Percentiles rank a stretch among this genome's conserved stretches.
Evolutionary conservation across 2,888 invertebrate species (phyloP).

Genomic region (Himalopsyche tibetana): DNA sequence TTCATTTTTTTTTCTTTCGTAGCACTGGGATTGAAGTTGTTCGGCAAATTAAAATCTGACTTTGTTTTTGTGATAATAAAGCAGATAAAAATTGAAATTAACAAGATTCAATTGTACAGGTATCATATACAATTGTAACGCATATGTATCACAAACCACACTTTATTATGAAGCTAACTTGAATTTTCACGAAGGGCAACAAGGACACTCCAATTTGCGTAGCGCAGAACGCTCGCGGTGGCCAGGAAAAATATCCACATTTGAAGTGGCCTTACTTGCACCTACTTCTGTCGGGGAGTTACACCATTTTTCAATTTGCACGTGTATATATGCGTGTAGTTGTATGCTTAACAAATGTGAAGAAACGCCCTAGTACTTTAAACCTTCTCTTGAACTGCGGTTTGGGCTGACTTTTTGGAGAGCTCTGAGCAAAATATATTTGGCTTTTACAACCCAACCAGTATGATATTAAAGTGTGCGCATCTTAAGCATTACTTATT

Average conservation of each 20-base stretch:
- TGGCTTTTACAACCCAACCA: neutral
- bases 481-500: neutral
- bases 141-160: neutral
- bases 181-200: conserved; percentile 49
- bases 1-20: too few species aligned
- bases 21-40: too few species aligned
- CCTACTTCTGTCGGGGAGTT: conserved; percentile 19
- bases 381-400: conserved; percentile 2
- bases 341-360: conserved; percentile 7
- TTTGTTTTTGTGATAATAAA: too few species aligned
- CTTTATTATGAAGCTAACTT: neutral
- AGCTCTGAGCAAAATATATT: neutral
- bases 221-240: conserved; percentile 49
- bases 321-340: neutral
- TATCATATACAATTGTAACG: too few species aligned
- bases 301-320: conserved; percentile 22
- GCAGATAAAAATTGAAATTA: too few species aligned
- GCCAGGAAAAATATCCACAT: conserved; percentile 59
- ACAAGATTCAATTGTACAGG: too few species aligned
- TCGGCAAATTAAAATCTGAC: too few species aligned
- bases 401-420: neutral
- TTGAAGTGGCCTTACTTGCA: conserved; percentile 50
- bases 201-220: conserved; percentile 62
- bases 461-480: neutral
- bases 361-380: conserved; percentile 21